Base-by-base conservation (phyloP, 2,797 vertebrate species). In the Sebastes cheni region DNA sequence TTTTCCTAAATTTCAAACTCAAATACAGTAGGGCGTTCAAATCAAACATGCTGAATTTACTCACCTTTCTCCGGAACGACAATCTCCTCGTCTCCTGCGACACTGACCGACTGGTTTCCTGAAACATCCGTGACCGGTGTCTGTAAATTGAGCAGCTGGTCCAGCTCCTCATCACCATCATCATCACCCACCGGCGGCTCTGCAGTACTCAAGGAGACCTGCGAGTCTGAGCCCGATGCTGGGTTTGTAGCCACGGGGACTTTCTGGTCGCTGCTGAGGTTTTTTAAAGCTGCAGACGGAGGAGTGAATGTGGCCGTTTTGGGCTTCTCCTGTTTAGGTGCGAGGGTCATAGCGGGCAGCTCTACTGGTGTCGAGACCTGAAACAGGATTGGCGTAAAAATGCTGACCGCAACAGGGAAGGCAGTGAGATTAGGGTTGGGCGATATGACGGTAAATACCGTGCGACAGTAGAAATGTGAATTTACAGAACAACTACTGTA, bases 101-200 rank as follows among this genome's bases (percentile, higher is more conserved):
- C 73, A n/a, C 16, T 11, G 60, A 34, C 46, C 5, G 39, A 22
- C 59, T 87, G 68, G 16, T 20, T 67, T 56, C 74, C 75, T 29
- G n/a, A 2, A 16, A 72, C 75, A 4, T 64, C 39, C 25, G 14
- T 66, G 9, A 83, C 12, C 0, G 97, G 94, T 10, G 92, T 95
- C 79, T 97, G 95, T 83, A 99, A 91, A 84, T 86, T 89, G 29
- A 99, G 96, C 73, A 99, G 95, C 86, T 94, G 90, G 83, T 99
- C 97, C 75, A 99, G 93, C 73, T 99, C 98, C 79, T 97, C 94
- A 20, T 98, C 97, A 22, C 91, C 64, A 36, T 0, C 36, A 8
- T 93, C 91, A 1, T 83, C 80, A 68, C 96, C 96, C 25, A 10
- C 77, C 5, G n/a, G 25, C 3, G 56, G 46, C 58, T 77, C 75